Conservation (phyloP, 2,888 invertebrate species). For the Globia sparganii region DNA sequence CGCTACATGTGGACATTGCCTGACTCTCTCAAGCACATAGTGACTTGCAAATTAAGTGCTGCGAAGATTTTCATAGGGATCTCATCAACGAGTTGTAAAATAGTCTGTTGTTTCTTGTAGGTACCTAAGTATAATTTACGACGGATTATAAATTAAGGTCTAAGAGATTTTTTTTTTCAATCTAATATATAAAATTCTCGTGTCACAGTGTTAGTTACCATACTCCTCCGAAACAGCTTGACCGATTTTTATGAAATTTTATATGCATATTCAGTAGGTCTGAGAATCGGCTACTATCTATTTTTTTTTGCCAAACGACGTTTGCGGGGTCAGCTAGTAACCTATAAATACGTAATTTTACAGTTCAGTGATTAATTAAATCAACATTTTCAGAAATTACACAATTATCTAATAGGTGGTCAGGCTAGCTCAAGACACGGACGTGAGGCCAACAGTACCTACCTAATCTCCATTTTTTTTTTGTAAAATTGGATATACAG, state of each 20-base stretch:
- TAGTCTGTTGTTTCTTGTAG: constrained; percentile 16
- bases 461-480: not conserved
- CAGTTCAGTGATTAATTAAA: not conserved
- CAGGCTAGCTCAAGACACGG: too few relatives aligned
- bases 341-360: not conserved
- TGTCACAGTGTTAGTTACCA: too few relatives aligned
- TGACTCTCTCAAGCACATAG: constrained; percentile 29
- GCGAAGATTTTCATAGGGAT: constrained; percentile 14
- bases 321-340: too few relatives aligned
- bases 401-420: not conserved
- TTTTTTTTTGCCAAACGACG: too few relatives aligned
- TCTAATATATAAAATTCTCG: too few relatives aligned
- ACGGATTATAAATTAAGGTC: not conserved
- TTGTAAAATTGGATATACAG: not conserved
- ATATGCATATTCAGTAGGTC: too few relatives aligned
- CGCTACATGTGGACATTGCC: not conserved
- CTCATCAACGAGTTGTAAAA: constrained; percentile 9
- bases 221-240: too few relatives aligned
- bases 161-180: not conserved
- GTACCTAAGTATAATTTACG: not conserved
- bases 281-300: too few relatives aligned
- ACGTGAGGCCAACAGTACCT: not conserved
- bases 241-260: too few relatives aligned
- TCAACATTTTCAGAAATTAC: not conserved
- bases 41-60: constrained; percentile 18